Conservation (phyloP, 2,797 vertebrate species). For the Pteronotus mesoamericanus region DNA sequence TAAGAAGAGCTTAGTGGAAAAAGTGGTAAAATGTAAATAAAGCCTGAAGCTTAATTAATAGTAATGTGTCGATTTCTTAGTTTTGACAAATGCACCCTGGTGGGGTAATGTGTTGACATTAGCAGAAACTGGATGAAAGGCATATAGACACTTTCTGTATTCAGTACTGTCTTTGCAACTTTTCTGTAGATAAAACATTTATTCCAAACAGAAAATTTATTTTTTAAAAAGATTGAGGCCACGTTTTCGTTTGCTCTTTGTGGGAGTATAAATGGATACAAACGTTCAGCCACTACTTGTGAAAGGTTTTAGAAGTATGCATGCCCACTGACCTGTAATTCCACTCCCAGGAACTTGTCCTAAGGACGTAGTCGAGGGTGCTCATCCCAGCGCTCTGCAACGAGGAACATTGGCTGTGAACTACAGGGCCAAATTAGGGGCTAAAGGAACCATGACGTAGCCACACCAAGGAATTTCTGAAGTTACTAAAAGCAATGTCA, state of each 20-base stretch:
- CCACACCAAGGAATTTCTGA: background rate
- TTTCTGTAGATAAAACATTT: background rate
- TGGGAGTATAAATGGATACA: background rate
- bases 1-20: background rate
- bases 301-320: background rate
- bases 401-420: background rate
- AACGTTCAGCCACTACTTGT: background rate
- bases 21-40: background rate
- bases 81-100: background rate
- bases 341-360: background rate
- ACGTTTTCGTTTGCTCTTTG: background rate
- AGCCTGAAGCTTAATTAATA: background rate
- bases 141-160: background rate
- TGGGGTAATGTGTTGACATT: background rate
- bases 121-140: background rate
- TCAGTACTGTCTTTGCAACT: background rate
- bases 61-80: background rate
- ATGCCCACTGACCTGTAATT: background rate
- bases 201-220: background rate
- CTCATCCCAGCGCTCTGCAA: background rate
- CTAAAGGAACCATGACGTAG: background rate
- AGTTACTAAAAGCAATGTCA: background rate
- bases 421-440: background rate
- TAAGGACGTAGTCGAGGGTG: background rate
- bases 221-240: background rate